phyloP scores from a whole-genome alignment of 2,888 invertebrate species.

The Leptodirus hochenwartii region DNA sequence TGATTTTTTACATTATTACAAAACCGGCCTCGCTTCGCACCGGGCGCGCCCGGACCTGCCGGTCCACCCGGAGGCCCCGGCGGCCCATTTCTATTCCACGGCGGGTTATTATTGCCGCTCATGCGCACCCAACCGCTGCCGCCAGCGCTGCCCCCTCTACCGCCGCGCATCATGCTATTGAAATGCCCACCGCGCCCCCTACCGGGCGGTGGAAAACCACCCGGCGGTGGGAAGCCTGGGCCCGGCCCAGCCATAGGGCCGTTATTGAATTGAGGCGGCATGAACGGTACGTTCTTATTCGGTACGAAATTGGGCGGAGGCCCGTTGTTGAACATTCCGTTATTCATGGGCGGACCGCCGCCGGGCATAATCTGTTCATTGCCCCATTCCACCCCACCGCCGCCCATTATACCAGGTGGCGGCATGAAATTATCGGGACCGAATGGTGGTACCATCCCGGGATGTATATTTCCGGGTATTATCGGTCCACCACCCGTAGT shows the following conservation, averaged over 20 bases:
- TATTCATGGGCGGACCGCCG: constrained; percentile 23
- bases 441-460: constrained; percentile 10
- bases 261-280: constrained; percentile 8
- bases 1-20: constrained; percentile 66
- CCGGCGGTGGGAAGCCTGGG: constrained; percentile 11
- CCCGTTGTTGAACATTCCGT: constrained; percentile 29
- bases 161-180: constrained; percentile 20
- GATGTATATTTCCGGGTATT: no score
- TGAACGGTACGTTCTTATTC: constrained; percentile 10
- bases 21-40: constrained; percentile 31
- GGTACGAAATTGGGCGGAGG: no score
- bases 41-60: constrained; percentile 32
- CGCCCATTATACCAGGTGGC: constrained; percentile 12
- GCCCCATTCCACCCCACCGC: constrained; percentile 26
- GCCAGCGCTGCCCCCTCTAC: constrained; percentile 15
- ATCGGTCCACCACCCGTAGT: constrained; percentile 3
- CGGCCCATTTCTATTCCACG: constrained; percentile 14
- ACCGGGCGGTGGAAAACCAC: constrained; percentile 10
- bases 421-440: constrained; percentile 21
- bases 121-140: constrained; percentile 32
- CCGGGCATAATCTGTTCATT: no score
- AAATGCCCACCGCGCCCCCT: constrained; percentile 21
- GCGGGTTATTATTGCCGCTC: constrained; percentile 18
- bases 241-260: constrained; percentile 7
- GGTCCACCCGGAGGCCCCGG: constrained; percentile 19